A percentile compares a stretch with the other conserved stretches of the same genome.
phyloP scores from a whole-genome alignment of 1,140 invertebrate genomes.

The Zaprionus taronus region DNA sequence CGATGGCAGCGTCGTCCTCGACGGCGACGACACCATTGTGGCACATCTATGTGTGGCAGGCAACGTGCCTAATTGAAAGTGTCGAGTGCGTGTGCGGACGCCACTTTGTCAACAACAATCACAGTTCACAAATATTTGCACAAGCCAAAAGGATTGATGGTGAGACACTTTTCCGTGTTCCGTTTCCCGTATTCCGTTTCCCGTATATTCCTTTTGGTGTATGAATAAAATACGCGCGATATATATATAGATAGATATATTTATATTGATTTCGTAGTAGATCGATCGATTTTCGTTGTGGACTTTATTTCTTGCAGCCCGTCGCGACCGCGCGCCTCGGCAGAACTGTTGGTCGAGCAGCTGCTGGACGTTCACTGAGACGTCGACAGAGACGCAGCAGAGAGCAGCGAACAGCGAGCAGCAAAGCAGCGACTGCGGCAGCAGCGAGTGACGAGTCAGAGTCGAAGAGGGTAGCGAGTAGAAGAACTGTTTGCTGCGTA shows the following conservation, averaged over 20 bases:
- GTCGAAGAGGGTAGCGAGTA: background rate
- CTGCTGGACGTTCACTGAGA: slow-evolving; percentile 35
- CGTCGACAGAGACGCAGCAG: slow-evolving; percentile 5
- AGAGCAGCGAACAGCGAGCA: slow-evolving; percentile 33
- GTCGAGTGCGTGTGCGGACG: slow-evolving; percentile 65
- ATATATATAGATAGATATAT: slow-evolving; percentile 24
- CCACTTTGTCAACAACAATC: slow-evolving; percentile 82
- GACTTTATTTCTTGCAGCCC: slow-evolving; percentile 46
- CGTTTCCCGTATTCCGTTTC: slow-evolving; percentile 6
- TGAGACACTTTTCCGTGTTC: slow-evolving; percentile 43
- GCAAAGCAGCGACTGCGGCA: slow-evolving; percentile 1
- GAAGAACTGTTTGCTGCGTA: slow-evolving; percentile 35
- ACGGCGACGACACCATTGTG: slow-evolving; percentile 74
- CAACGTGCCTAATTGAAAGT: slow-evolving; percentile 82
- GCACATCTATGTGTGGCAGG: slow-evolving; percentile 70
- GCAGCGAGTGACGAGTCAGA: slow-evolving; percentile 23
- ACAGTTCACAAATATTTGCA: slow-evolving; percentile 72
- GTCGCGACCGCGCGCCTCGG: slow-evolving; percentile 48
- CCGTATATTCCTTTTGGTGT: slow-evolving; percentile 7
- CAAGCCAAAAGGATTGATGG: slow-evolving; percentile 47
- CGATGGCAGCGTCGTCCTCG: slow-evolving; percentile 62
- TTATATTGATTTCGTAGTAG: slow-evolving; percentile 25
- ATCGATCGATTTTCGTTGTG: slow-evolving; percentile 30
- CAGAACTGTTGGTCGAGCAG: slow-evolving; percentile 42
- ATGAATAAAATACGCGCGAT: slow-evolving; percentile 14